Evolutionary conservation across 2,113 vertebrate genomes (phyloP), one percentile per base, ranked within the genome.

Genomic region (Heterocephalus glaber): DNA sequence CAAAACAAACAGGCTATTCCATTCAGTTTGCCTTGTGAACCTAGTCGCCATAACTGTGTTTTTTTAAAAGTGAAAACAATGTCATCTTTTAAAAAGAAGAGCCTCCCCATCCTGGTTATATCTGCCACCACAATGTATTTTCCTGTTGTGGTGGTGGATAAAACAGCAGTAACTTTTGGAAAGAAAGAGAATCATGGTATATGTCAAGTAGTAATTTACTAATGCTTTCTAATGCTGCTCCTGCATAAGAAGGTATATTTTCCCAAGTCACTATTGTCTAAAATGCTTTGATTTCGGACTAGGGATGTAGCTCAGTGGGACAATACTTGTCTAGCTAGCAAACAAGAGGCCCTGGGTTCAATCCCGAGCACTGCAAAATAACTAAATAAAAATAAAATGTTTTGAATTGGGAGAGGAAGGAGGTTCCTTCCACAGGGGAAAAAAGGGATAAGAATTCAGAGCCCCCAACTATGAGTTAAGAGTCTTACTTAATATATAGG

Each of bases 361-460:
- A 58, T 35, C 38, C 7, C 20, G 11, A 63, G 76, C 49, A 33
- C 10, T 20, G 17, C 5, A 33, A 65, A 85, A 49, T 16, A 76
- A 52, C 41, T 20, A 66, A 90, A 38, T 24, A 63, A 92, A 76
- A 72, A 49, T 79, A 68, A 96, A 72, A 77, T 28, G n/a, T 60
- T 95, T 81, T 92, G 28, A 95, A 68, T 38, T 79, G 68, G 58
- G 4, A 82, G 77, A 84, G 49, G 38, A 94, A 94, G 14, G 44
- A n/a, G 4, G 52, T 58, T 94, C 44, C 26, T 90, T 24, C 19
- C 33, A 83, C 3, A 54, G 20, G 8, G 44, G 26, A 38, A n/a
- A 72, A 91, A 30, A 83, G 22, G 16, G 33, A 30, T 65, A 61
- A 80, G 52, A 80, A 88, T 58, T 86, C 63, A 56, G 41, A 94